phyloP scores from a whole-genome alignment of 2,797 vertebrate genomes.

The Paedocypris micromegethes region DNA sequence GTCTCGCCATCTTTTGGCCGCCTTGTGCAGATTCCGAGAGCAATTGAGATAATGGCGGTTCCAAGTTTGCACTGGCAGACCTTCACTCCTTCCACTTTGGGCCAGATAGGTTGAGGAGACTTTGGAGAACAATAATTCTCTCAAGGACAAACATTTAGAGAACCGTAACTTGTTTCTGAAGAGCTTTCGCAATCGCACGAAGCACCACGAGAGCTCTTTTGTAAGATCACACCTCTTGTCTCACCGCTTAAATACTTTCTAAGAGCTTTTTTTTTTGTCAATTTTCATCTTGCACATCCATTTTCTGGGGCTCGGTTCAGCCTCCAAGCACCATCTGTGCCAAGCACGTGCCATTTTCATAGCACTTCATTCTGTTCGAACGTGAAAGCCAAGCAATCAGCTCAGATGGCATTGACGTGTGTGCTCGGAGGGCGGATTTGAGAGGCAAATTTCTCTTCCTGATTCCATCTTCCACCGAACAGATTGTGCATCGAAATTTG shows the following conservation, averaged over 20 bases:
- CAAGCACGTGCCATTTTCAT: conserved; percentile 49
- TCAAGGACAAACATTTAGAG: conserved; percentile 2
- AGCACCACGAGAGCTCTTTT: conserved; percentile 13
- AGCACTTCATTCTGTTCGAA: conserved; percentile 57
- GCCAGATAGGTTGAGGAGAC: conserved; percentile 15
- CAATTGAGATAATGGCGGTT: conserved; percentile 7
- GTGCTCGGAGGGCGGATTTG: conserved; percentile 58
- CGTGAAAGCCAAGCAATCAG: conserved; percentile 62
- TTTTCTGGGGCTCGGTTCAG: conserved; percentile 40
- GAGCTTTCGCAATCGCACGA: conserved; percentile 7
- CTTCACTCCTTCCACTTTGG: conserved; percentile 15
- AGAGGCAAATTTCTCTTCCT: conserved; percentile 58
- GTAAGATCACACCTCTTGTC: conserved; percentile 24
- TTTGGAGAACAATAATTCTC: conserved; percentile 2
- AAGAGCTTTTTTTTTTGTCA: conserved; percentile 19
- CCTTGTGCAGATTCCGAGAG: conserved; percentile 26
- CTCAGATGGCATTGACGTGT: conserved; percentile 56
- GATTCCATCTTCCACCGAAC: conserved; percentile 54
- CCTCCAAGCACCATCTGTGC: conserved; percentile 45
- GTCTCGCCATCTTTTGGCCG: conserved; percentile 32
- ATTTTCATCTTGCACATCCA: conserved; percentile 32
- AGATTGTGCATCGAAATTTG: conserved; percentile 60
- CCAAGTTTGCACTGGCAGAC: conserved; percentile 35
- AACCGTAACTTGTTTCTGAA: conserved; percentile 21
- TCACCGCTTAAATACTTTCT: conserved; percentile 36